Evolutionary conservation across 2,888 invertebrate species (phyloP), one percentile per base, ranked within the genome.

Genomic region (Noctua fimbriata): DNA sequence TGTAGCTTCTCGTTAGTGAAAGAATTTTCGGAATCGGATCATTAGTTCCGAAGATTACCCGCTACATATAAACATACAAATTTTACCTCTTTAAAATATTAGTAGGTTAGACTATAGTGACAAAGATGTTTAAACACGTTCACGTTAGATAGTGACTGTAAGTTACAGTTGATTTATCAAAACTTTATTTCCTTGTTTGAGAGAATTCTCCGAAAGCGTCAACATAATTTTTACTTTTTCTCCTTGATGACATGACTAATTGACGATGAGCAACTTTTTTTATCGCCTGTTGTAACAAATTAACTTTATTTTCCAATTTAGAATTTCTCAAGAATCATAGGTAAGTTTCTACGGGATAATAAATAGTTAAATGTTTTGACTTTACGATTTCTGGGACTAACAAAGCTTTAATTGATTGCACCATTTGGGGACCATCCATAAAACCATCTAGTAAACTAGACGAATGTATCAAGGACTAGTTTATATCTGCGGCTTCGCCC

Each of bases 131-230:
- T 41, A 55, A 36, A n/a, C 21, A 41, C 18, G n/a, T 7, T 12
- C 32, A 47, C 16, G 18, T 76, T 32, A 9, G 4, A 41, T 41
- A 18, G 4, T 10, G 21, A 36, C 12, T 28, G 0, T 16, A 7
- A 49, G n/a, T 32, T 44, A 47, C 24, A 58, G 14, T 32, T 18
- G 1, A 49, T 63, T 52, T 44, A 32, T 9, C 1, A n/a, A 66
- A 52, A 55, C 14, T 44, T 65, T 12, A 32, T 52, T 78, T 66
- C 32, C 32, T 66, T 66, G 7, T 49, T 76, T 21, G 14, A 73
- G 32, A 67, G 7, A 69, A 24, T 18, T 69, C 18, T 14, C 6
- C 3, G 76, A n/a, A 75, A 75, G 12, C 41, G 16, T 24, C 18
- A 1, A 12, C 7, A 28, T n/a, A 18, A 7, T 18, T 73, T 41